Conservation (phyloP, 2,113 vertebrate genomes). For the Pachyramphus minor region DNA sequence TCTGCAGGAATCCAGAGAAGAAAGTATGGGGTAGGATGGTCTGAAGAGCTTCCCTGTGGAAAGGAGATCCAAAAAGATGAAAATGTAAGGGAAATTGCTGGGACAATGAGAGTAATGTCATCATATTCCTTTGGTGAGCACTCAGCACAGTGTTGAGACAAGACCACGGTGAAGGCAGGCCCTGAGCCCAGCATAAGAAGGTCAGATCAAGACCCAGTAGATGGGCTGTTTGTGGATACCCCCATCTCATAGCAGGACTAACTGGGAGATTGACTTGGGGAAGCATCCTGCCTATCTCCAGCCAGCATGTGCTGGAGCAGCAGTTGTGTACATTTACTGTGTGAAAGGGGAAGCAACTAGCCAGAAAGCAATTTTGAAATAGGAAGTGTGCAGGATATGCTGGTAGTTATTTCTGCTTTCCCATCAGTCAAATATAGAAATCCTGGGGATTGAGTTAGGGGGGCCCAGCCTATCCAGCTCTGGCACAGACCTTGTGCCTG, state of each 20-base stretch:
- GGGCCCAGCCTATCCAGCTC: background rate
- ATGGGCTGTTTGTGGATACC: background rate
- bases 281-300: background rate
- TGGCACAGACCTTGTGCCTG: background rate
- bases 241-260: background rate
- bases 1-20: background rate
- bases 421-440: background rate
- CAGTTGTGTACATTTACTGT: background rate
- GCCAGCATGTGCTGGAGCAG: background rate
- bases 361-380: background rate
- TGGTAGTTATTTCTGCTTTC: conserved; percentile 50
- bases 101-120: background rate
- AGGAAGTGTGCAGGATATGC: background rate
- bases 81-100: background rate
- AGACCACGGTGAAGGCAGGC: background rate
- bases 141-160: background rate
- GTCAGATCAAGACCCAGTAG: background rate
- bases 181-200: background rate
- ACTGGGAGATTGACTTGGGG: background rate
- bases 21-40: background rate
- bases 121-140: background rate
- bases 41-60: background rate
- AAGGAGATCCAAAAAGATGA: background rate
- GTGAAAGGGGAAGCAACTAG: conserved; percentile 1
- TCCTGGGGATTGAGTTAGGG: accelerated